Evolutionary conservation across 2,113 vertebrate genomes (phyloP).

Genomic region (Sceloporus tristichus): DNA sequence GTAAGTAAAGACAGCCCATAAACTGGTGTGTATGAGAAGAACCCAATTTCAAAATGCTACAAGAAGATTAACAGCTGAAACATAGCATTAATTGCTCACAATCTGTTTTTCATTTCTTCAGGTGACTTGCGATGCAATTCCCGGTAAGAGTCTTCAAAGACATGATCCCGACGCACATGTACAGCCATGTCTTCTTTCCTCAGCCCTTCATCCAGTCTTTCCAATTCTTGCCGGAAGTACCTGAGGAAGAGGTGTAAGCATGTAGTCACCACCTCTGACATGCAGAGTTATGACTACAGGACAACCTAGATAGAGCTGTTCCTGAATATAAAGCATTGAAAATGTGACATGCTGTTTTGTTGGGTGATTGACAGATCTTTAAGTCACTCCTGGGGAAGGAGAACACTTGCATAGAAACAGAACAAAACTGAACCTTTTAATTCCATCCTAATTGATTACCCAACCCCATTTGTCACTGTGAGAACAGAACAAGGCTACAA

Average conservation of each 20-base stretch:
- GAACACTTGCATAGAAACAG: too few relatives aligned
- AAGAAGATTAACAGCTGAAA: background rate
- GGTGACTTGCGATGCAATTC: slow-evolving; percentile 95
- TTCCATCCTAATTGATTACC: background rate
- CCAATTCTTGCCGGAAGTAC: slow-evolving; percentile 94
- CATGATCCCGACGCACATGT: slow-evolving; percentile 93
- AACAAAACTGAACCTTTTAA: background rate
- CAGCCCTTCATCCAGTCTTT: slow-evolving; percentile 92
- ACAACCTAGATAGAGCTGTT: background rate
- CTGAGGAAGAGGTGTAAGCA: slow-evolving; percentile 61
- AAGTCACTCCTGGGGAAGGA: background rate
- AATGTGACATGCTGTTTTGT: background rate
- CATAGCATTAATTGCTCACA: slow-evolving; percentile 78
- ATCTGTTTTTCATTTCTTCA: slow-evolving; percentile 96
- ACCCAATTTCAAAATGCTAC: background rate
- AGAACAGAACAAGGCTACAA: background rate
- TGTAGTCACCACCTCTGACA: background rate
- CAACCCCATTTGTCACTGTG: background rate
- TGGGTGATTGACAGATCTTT: background rate
- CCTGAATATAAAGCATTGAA: background rate
- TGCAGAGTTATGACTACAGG: background rate
- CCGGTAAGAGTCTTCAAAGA: slow-evolving; percentile 95
- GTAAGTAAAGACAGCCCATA: background rate
- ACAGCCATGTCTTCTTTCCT: slow-evolving; percentile 96
- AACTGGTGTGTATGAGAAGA: background rate